A percentile compares a stretch with the other conserved stretches of the same genome.
These are phyloP conservation scores for Chloropsis hardwickii DNA, from an alignment of 2,113 vertebrate genomes.

Conservation along the genomic window DNA sequence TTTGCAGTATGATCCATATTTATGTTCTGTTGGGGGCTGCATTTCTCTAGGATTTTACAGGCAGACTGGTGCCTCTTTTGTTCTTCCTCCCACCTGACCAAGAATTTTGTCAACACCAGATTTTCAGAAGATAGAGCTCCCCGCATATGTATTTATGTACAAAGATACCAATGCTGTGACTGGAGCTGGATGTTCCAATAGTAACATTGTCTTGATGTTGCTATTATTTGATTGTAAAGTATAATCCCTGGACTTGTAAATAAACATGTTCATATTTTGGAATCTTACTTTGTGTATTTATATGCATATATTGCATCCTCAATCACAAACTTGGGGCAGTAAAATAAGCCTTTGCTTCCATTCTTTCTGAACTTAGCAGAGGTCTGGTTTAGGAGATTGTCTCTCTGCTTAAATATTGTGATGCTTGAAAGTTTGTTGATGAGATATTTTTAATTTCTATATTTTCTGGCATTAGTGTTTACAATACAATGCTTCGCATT, in stretches of 20 bases:
- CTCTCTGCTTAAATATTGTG: not conserved
- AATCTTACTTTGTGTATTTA: not conserved
- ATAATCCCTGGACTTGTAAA: not conserved
- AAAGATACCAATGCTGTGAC: not conserved
- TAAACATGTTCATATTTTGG: not conserved
- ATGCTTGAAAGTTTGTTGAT: not conserved
- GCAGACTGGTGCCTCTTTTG: not conserved
- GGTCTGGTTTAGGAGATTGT: not conserved
- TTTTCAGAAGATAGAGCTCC: not conserved
- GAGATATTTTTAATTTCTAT: not conserved
- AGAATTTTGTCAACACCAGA: not conserved
- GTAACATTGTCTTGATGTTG: not conserved
- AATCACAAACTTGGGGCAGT: not conserved
- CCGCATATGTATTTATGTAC: not conserved
- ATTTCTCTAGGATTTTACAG: not conserved
- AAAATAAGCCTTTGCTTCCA: not conserved
- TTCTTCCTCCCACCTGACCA: not conserved
- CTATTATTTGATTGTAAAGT: not conserved
- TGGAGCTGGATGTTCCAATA: not conserved
- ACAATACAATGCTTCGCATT: not conserved
- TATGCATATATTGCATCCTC: not conserved
- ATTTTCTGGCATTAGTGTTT: not conserved
- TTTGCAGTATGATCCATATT: not conserved
- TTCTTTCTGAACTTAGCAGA: not conserved
- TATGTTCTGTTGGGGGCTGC: not conserved